These are phyloP conservation scores for Eucidaris tribuloides DNA, from an alignment of 35 echinoderm and acorn worm genomes.

Conservation along the genomic window DNA sequence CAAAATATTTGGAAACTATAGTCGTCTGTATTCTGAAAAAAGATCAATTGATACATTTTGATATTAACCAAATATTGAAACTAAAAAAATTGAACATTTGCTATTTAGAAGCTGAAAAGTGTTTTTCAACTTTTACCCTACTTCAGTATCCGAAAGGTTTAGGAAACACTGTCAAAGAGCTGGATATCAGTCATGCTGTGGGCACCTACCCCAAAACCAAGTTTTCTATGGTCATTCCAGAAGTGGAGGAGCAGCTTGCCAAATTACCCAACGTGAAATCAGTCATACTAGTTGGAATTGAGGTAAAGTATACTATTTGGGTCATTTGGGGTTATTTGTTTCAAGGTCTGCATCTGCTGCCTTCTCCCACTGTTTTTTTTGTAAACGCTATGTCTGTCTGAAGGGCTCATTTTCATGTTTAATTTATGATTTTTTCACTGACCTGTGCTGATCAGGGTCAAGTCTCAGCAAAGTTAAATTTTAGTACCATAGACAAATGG, in stretches of 20 bases:
- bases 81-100: too few species aligned
- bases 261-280: constrained; percentile 56
- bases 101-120: too few species aligned
- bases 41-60: background rate
- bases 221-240: constrained; percentile 94
- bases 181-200: constrained; percentile 70
- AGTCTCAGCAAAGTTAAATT: too few species aligned
- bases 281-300: constrained; percentile 92
- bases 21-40: background rate
- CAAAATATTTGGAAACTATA: background rate
- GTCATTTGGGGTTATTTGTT: too few species aligned
- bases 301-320: constrained; percentile 77
- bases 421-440: too few species aligned
- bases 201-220: constrained; percentile 86
- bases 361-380: too few species aligned
- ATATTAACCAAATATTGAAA: background rate
- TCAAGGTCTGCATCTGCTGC: too few species aligned
- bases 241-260: constrained; percentile 67
- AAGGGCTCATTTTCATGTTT: too few species aligned
- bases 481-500: too few species aligned
- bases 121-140: too few species aligned
- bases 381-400: too few species aligned
- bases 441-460: too few species aligned
- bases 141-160: constrained; percentile 92
- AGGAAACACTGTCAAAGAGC: constrained; percentile 67